Conservation (phyloP, 2,797 vertebrate species). For the Enteromius paludinosus region DNA sequence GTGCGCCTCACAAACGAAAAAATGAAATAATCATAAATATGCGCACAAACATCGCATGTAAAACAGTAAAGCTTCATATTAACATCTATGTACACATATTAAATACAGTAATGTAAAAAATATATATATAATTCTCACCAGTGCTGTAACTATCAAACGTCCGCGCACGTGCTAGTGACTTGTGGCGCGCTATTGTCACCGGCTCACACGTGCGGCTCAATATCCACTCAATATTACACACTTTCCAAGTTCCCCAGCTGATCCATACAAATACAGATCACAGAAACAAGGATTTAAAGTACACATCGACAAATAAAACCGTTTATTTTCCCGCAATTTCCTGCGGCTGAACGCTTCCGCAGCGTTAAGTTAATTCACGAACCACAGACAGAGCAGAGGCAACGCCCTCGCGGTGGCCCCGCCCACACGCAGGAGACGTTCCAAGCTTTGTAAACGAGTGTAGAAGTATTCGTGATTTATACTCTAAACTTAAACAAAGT, state of each 20-base stretch:
- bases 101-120: neutral
- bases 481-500: neutral
- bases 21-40: neutral
- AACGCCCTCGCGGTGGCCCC: neutral
- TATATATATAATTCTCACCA: neutral
- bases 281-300: fast-evolving
- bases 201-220: neutral
- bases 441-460: neutral
- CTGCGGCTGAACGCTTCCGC: neutral
- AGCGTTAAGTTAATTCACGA: fast-evolving
- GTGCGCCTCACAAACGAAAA: neutral
- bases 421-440: neutral
- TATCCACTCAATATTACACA: neutral
- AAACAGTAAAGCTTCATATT: neutral
- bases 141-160: neutral
- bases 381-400: too few relatives aligned
- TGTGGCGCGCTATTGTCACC: neutral
- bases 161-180: neutral
- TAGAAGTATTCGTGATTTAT: neutral
- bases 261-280: neutral
- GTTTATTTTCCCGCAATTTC: neutral
- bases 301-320: fast-evolving
- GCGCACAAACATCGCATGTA: neutral
- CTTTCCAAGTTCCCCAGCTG: neutral
- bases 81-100: neutral